Conservation (phyloP, 2,888 invertebrate genomes). For the Ornithoptera priamus region DNA sequence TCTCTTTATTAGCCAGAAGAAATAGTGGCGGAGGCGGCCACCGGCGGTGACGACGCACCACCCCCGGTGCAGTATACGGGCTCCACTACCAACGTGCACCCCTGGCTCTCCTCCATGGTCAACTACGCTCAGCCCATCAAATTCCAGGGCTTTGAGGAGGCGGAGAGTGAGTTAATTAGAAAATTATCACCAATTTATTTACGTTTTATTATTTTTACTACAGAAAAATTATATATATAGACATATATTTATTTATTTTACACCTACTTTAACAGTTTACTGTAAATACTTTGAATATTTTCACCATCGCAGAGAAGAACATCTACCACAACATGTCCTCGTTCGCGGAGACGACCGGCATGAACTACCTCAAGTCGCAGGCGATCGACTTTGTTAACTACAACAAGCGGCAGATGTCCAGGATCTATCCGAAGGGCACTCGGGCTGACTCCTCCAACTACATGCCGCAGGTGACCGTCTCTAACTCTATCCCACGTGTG, state of each 20-base stretch:
- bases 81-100: conserved; percentile 99
- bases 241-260: too few relatives aligned
- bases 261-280: too few relatives aligned
- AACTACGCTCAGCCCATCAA: conserved; percentile 99
- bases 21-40: conserved; percentile 80
- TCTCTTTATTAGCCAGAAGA: conserved; percentile 62
- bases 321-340: conserved; percentile 99
- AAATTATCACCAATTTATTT: too few relatives aligned
- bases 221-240: too few relatives aligned
- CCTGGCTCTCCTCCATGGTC: conserved; percentile 98
- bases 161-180: conserved; percentile 87
- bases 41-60: conserved; percentile 82
- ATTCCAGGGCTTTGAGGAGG: conserved; percentile 98
- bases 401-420: conserved; percentile 99
- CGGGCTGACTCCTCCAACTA: conserved; percentile 99
- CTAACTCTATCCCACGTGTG: too few relatives aligned
- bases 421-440: conserved; percentile 99
- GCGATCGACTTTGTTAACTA: conserved; percentile 99
- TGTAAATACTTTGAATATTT: too few relatives aligned
- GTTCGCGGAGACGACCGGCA: conserved; percentile 98
- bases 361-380: conserved; percentile 96
- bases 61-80: conserved; percentile 93
- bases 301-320: conserved; percentile 86
- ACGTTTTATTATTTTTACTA: neutral
- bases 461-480: conserved; percentile 81